phyloP scores from a whole-genome alignment of 2,113 vertebrate genomes.

The Felis catus region DNA sequence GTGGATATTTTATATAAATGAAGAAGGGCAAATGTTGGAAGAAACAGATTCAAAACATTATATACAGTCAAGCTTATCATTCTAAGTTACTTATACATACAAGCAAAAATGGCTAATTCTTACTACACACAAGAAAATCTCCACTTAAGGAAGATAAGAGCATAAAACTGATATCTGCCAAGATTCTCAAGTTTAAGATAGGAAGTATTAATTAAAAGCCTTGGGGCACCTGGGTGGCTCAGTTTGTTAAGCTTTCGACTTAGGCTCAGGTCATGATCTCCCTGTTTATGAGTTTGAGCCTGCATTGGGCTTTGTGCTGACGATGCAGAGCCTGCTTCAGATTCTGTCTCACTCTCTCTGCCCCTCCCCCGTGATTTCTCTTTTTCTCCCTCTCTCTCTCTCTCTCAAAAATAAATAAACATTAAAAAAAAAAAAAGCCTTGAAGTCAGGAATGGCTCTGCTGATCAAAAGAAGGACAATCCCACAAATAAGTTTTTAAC shows the following conservation, averaged over 20 bases:
- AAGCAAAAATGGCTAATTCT: neutral
- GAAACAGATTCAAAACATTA: neutral
- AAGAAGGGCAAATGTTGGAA: neutral
- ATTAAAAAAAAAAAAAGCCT: neutral
- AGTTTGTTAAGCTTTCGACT: too few species aligned
- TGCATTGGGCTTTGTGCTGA: too few species aligned
- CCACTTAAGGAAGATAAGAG: neutral
- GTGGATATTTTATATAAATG: neutral
- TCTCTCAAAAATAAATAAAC: too few species aligned
- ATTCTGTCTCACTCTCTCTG: too few species aligned
- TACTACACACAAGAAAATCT: neutral
- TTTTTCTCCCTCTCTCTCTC: too few species aligned
- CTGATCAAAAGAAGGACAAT: neutral
- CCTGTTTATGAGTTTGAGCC: too few species aligned
- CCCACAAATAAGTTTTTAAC: neutral
- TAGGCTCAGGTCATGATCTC: too few species aligned
- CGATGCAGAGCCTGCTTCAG: too few species aligned
- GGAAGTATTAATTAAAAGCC: neutral
- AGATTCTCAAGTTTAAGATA: neutral
- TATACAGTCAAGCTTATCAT: neutral
- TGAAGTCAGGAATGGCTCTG: neutral
- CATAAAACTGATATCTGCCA: neutral
- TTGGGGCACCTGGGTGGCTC: neutral
- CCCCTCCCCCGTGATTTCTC: too few species aligned
- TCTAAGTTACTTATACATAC: neutral